Evolutionary conservation across 2,888 invertebrate species (phyloP).

Genomic region (Amphipyra berbera): DNA sequence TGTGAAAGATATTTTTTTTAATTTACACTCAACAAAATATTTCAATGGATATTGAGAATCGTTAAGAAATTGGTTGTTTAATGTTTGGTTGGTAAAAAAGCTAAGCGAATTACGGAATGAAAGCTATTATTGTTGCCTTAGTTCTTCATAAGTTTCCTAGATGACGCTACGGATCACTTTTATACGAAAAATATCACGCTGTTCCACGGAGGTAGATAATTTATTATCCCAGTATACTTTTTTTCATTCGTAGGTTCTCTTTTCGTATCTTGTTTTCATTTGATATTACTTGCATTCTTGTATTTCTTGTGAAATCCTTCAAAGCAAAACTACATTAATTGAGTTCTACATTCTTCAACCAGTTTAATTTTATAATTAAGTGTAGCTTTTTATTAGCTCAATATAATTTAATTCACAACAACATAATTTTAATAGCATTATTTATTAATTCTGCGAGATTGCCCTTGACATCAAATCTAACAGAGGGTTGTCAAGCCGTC

Average conservation of each 20-base stretch:
- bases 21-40: neutral
- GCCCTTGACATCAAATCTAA: conserved; percentile 44
- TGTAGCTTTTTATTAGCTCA: too few relatives aligned
- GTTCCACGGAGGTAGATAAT: too few relatives aligned
- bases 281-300: too few relatives aligned
- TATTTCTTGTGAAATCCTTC: too few relatives aligned
- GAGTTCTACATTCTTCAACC: too few relatives aligned
- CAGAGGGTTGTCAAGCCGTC: conserved; percentile 39
- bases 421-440: neutral
- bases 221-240: too few relatives aligned
- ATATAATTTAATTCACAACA: neutral
- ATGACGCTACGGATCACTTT: conserved; percentile 33
- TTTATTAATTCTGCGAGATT: conserved; percentile 39
- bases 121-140: neutral
- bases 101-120: neutral
- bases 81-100: neutral
- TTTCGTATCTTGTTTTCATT: too few relatives aligned
- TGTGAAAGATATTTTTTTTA: neutral
- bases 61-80: too few relatives aligned
- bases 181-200: neutral
- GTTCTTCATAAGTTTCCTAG: conserved; percentile 13
- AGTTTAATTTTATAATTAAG: too few relatives aligned
- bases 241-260: too few relatives aligned
- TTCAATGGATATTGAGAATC: neutral
- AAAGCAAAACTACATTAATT: too few relatives aligned